A percentile compares a stretch with the other conserved stretches of the same genome.
phyloP scores from a whole-genome alignment of 1,140 invertebrate species.

The Scaptomyza montana region DNA sequence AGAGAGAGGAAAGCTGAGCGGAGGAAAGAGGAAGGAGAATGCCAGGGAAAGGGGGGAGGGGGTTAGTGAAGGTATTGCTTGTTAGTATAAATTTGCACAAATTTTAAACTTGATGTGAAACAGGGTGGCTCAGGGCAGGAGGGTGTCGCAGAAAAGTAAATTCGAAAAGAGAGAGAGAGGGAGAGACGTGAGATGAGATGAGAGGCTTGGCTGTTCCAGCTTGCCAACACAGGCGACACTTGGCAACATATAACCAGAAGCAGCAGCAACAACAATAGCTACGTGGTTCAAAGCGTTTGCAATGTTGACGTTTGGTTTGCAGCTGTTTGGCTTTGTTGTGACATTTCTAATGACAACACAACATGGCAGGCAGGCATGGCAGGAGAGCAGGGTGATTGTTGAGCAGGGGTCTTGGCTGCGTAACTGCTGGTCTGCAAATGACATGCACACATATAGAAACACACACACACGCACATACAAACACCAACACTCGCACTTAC shows the following conservation, averaged over 20 bases:
- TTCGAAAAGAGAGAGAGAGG: too few species aligned
- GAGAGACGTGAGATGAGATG: too few species aligned
- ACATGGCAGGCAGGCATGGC: slow-evolving; percentile 19
- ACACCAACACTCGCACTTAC: neutral
- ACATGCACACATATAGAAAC: slow-evolving; percentile 46
- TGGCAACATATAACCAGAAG: slow-evolving; percentile 40
- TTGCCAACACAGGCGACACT: slow-evolving; percentile 46
- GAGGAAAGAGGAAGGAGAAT: slow-evolving; percentile 7
- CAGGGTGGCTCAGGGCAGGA: neutral
- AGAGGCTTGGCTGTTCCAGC: neutral
- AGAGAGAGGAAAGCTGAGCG: neutral
- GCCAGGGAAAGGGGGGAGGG: neutral
- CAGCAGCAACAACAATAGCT: slow-evolving; percentile 22
- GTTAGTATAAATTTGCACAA: slow-evolving; percentile 60
- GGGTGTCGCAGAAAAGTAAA: neutral
- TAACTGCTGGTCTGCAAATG: slow-evolving; percentile 60
- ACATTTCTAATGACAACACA: slow-evolving; percentile 79
- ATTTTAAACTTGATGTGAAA: slow-evolving; percentile 28
- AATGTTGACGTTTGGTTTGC: slow-evolving; percentile 66
- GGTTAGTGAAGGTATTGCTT: slow-evolving; percentile 24
- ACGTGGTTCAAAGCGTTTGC: slow-evolving; percentile 42
- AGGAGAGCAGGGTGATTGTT: neutral
- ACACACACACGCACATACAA: slow-evolving; percentile 13
- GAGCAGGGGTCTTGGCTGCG: neutral
- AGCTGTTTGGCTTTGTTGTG: slow-evolving; percentile 78